Evolutionary conservation across 2,797 vertebrate genomes (phyloP).

Genomic region (Kryptolebias ocellatus): DNA sequence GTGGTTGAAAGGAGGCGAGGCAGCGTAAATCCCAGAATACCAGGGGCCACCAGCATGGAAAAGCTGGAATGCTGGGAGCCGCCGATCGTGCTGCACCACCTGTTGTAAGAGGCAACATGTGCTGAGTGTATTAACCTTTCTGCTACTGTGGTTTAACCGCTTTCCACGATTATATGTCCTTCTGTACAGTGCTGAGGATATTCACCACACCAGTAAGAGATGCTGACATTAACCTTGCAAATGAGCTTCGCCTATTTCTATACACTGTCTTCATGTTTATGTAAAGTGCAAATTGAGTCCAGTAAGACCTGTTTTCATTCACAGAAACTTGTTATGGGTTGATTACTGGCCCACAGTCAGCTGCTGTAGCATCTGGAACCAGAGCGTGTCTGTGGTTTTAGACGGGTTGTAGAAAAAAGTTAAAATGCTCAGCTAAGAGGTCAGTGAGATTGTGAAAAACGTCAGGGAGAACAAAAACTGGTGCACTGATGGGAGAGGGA

Average conservation of each 20-base stretch:
- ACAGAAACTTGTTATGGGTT: neutral
- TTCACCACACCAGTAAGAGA: slow-evolving; percentile 44
- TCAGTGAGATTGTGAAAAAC: slow-evolving; percentile 1
- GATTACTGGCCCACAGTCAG: slow-evolving; percentile 10
- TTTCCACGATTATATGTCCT: slow-evolving; percentile 69
- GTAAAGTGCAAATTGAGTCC: slow-evolving; percentile 20
- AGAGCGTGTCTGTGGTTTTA: slow-evolving; percentile 22
- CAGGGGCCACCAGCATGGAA: slow-evolving; percentile 93
- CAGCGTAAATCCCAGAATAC: slow-evolving; percentile 93
- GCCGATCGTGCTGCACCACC: slow-evolving; percentile 89
- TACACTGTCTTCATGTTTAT: slow-evolving; percentile 13
- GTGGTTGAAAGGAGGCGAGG: slow-evolving; percentile 87
- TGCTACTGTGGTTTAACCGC: slow-evolving; percentile 90
- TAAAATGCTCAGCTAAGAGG: neutral
- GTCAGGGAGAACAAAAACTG: neutral
- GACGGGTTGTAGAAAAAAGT: slow-evolving; percentile 15
- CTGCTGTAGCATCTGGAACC: slow-evolving; percentile 8
- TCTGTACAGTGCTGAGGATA: slow-evolving; percentile 42
- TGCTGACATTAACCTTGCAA: slow-evolving; percentile 53
- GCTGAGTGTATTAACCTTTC: slow-evolving; percentile 96
- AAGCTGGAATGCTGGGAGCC: slow-evolving; percentile 89
- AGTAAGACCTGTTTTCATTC: slow-evolving; percentile 1
- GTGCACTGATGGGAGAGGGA: neutral
- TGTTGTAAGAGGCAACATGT: slow-evolving; percentile 95
- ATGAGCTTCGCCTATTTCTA: slow-evolving; percentile 34